These are phyloP conservation scores for Odocoileus hemionus DNA, from an alignment of 2,113 vertebrate species.

Conservation along the genomic window DNA sequence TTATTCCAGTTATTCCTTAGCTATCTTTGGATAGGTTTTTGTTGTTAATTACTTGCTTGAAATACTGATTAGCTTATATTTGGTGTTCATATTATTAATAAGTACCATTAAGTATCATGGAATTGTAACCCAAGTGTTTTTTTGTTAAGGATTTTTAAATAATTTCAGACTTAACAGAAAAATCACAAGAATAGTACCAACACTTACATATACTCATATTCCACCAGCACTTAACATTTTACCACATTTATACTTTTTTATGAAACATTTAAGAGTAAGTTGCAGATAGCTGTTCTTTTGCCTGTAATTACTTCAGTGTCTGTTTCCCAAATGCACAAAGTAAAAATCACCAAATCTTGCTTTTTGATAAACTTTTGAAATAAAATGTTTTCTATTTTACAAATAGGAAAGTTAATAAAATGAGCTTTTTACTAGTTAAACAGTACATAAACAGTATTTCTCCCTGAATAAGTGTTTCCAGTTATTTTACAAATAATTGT, in stretches of 20 bases:
- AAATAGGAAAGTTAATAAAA: background rate
- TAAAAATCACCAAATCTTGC: background rate
- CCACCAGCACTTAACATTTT: constrained; percentile 17
- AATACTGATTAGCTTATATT: background rate
- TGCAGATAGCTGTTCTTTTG: background rate
- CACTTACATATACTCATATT: background rate
- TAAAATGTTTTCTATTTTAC: background rate
- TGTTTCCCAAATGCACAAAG: background rate
- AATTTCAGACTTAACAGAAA: constrained; percentile 4
- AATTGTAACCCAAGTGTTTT: background rate
- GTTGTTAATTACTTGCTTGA: background rate
- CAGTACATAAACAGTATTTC: background rate
- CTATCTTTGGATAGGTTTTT: background rate
- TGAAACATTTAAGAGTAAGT: constrained; percentile 4
- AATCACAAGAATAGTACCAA: background rate
- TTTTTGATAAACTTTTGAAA: background rate
- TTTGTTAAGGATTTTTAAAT: background rate
- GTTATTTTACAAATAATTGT: background rate
- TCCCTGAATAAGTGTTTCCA: background rate
- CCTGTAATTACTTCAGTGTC: background rate
- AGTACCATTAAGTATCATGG: background rate
- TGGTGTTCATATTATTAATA: background rate
- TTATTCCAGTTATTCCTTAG: background rate
- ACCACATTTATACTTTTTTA: background rate
- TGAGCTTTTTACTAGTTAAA: background rate